Evolutionary conservation across 2,113 vertebrate genomes (phyloP).

Genomic region (Gavia stellata): DNA sequence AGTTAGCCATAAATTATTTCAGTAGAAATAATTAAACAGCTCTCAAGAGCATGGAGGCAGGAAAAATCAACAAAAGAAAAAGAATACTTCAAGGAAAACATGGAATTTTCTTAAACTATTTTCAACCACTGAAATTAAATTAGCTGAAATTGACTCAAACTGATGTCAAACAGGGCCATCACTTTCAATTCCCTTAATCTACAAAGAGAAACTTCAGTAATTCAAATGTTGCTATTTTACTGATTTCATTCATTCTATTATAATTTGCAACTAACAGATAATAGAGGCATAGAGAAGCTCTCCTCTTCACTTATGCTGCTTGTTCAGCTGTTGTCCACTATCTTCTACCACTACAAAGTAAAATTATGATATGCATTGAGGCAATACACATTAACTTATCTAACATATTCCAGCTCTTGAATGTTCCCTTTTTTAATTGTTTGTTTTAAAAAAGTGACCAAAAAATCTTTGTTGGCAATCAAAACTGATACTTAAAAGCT

Average conservation of each 20-base stretch:
- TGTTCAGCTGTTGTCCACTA: background rate
- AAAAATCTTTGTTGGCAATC: background rate
- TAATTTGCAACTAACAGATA: background rate
- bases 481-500: background rate
- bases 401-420: background rate
- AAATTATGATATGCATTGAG: background rate
- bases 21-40: background rate
- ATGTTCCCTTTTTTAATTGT: background rate
- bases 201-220: slow-evolving; percentile 35
- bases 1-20: background rate
- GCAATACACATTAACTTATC: background rate
- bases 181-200: slow-evolving; percentile 34
- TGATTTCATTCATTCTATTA: background rate
- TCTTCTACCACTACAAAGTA: background rate
- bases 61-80: background rate
- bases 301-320: background rate
- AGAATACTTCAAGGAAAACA: background rate
- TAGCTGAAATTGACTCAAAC: slow-evolving; percentile 6
- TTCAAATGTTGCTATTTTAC: background rate
- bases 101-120: background rate
- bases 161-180: slow-evolving; percentile 26
- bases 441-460: background rate
- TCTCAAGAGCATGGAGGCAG: background rate
- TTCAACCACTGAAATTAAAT: slow-evolving; percentile 12
- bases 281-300: background rate